These are phyloP conservation scores for Morpho achilles DNA, from an alignment of 2,888 invertebrate species.

Conservation along the genomic window DNA sequence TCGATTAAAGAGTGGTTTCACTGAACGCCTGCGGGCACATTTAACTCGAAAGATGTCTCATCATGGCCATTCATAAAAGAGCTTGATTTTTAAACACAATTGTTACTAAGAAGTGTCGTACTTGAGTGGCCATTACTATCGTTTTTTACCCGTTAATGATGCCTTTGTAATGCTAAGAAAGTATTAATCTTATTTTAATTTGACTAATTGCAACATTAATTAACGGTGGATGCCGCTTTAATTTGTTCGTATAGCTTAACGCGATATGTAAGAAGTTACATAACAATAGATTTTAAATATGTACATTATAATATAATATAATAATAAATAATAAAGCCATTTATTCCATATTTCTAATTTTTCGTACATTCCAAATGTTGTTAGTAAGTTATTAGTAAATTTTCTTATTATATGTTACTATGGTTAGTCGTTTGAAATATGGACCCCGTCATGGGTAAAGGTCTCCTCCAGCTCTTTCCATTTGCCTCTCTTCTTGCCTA, in stretches of 20 bases:
- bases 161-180: constrained; percentile 51
- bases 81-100: background rate
- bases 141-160: constrained; percentile 37
- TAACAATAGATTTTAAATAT: background rate
- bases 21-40: constrained; percentile 58
- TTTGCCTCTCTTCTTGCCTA: too few species aligned
- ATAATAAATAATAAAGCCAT: too few species aligned
- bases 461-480: too few species aligned
- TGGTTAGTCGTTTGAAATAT: too few species aligned
- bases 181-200: constrained; percentile 70
- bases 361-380: too few species aligned
- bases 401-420: too few species aligned
- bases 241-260: constrained; percentile 1
- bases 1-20: constrained; percentile 57
- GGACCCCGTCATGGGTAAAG: too few species aligned
- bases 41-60: constrained; percentile 42
- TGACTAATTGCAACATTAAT: constrained; percentile 64
- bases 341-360: too few species aligned
- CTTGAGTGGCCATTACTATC: constrained; percentile 30
- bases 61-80: constrained; percentile 28
- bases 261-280: background rate
- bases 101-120: constrained; percentile 25
- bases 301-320: too few species aligned
- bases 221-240: constrained; percentile 38
- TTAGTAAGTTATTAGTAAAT: too few species aligned